These are phyloP conservation scores for Platycnemis pennipes DNA, from an alignment of 2,888 invertebrate species.

Conservation along the genomic window DNA sequence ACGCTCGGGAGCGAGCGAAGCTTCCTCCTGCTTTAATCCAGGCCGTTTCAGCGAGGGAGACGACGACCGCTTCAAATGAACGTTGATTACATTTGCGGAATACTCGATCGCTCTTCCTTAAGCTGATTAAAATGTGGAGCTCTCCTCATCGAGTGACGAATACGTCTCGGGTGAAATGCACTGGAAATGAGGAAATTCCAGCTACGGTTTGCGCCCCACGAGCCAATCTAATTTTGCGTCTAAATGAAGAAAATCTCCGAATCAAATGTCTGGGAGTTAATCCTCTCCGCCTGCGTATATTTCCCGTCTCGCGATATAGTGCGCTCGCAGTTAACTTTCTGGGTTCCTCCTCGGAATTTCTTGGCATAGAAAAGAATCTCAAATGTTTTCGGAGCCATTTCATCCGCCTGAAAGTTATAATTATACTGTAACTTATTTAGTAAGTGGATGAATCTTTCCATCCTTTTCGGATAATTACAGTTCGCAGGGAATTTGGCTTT, in stretches of 20 bases:
- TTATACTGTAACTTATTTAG: too few species aligned
- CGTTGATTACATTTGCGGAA: neutral
- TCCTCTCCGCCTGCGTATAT: too few species aligned
- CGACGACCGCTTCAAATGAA: neutral
- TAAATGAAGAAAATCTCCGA: neutral
- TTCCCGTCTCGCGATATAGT: too few species aligned
- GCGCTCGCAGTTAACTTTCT: too few species aligned
- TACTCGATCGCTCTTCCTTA: neutral
- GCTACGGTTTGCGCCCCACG: neutral
- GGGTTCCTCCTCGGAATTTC: too few species aligned
- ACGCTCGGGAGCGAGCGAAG: neutral
- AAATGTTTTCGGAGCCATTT: too few species aligned
- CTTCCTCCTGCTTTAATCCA: neutral
- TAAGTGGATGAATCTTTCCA: too few species aligned
- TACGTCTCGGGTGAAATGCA: neutral
- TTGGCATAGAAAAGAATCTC: too few species aligned
- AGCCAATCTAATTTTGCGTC: neutral
- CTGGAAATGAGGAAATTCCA: neutral
- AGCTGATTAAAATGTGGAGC: slow-evolving; percentile 16
- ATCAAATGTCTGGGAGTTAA: neutral
- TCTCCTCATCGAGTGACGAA: slow-evolving; percentile 15
- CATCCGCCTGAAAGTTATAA: too few species aligned
- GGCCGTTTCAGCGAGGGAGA: neutral
- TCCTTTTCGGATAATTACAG: too few species aligned
- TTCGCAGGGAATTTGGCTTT: too few species aligned